These are phyloP conservation scores for Condylura cristata DNA, from an alignment of 2,113 vertebrate species.

Conservation along the genomic window DNA sequence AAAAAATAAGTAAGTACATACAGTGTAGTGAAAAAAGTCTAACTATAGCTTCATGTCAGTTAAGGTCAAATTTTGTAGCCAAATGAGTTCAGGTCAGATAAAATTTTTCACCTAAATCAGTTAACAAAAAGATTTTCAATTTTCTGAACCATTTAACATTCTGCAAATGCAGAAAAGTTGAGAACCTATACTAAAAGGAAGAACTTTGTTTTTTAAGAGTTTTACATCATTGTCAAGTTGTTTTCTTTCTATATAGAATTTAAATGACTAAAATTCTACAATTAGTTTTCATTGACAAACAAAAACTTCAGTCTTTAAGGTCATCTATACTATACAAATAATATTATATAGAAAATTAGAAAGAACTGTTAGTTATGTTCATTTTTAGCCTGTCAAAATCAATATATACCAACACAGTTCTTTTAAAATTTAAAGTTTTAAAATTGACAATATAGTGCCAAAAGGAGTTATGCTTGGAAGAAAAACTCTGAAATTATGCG, in stretches of 20 bases:
- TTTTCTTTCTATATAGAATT: conserved; percentile 15
- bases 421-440: neutral
- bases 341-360: conserved; percentile 1
- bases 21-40: neutral
- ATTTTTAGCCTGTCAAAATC: neutral
- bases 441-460: neutral
- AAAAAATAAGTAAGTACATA: neutral
- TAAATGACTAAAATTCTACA: neutral
- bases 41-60: neutral
- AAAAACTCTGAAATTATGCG: neutral
- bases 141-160: neutral
- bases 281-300: conserved; percentile 9
- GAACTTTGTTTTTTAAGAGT: conserved; percentile 29
- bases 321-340: neutral
- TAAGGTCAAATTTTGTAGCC: neutral
- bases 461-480: neutral
- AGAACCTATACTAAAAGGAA: neutral
- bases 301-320: neutral
- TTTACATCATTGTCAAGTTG: neutral
- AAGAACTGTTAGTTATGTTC: neutral
- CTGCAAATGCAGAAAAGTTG: neutral
- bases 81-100: neutral
- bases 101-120: conserved; percentile 14
- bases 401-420: neutral
- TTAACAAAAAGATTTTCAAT: conserved; percentile 17